Evolutionary conservation across 2,888 invertebrate species (phyloP).

Genomic region (Penaeus monodon): DNA sequence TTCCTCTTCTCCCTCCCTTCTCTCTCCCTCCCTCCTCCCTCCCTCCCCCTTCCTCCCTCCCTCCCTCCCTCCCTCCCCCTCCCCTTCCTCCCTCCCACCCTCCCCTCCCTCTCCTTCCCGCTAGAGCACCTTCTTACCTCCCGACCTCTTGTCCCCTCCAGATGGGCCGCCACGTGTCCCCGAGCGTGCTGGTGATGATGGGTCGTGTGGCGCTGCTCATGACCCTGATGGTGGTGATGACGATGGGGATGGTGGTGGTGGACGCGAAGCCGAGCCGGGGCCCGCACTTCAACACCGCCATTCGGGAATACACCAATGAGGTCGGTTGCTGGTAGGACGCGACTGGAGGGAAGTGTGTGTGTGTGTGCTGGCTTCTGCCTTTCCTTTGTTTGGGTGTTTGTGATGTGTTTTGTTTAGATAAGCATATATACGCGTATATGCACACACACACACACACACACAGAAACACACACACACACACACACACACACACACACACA

Average conservation of each 20-base stretch:
- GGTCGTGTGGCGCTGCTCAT: constrained; percentile 26
- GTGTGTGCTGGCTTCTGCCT: too few species aligned
- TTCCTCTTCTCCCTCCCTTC: too few species aligned
- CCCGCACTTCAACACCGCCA: constrained; percentile 58
- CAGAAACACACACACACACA: constrained; percentile 15
- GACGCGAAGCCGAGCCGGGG: constrained; percentile 52
- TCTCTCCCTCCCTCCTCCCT: neutral
- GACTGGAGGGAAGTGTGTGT: neutral
- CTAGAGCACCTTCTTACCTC: too few species aligned
- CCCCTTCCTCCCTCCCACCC: neutral
- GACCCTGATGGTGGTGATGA: constrained; percentile 33
- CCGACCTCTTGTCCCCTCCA: too few species aligned
- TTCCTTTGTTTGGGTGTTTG: neutral
- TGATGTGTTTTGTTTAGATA: neutral
- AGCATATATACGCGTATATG: neutral
- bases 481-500: constrained; percentile 12
- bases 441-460: constrained; percentile 9
- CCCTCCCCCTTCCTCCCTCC: neutral
- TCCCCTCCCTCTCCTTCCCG: neutral
- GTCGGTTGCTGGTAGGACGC: neutral
- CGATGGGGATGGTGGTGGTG: constrained; percentile 26
- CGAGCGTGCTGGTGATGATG: neutral
- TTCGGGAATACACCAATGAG: constrained; percentile 63
- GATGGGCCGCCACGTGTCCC: neutral
- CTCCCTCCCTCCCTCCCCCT: constrained; percentile 4